Conservation (phyloP, 64 coral and sea anemone species). For the Porites lutea region DNA sequence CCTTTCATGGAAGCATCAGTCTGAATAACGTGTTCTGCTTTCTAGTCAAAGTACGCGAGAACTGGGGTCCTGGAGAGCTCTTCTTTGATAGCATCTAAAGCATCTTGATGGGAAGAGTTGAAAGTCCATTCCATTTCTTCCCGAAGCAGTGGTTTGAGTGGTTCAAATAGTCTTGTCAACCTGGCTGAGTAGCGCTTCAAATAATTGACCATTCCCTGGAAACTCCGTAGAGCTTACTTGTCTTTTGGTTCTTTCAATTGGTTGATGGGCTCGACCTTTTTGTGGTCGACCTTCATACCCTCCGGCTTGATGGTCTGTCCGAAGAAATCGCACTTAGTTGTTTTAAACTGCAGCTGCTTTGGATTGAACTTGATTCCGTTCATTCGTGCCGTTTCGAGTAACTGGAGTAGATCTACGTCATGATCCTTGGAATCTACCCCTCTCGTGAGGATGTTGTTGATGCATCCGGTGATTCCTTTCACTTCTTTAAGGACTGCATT, state of each 20-base stretch:
- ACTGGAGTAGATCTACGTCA: constrained; percentile 29
- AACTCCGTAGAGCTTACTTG: constrained; percentile 11
- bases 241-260: constrained; percentile 23
- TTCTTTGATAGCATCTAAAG: not conserved
- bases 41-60: not conserved
- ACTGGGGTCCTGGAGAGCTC: constrained; percentile 16
- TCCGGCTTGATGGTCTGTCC: not conserved
- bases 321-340: constrained; percentile 28
- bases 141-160: not conserved
- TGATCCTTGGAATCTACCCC: constrained; percentile 31
- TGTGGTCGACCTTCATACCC: constrained; percentile 7
- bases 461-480: constrained; percentile 34
- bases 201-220: constrained; percentile 17
- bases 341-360: constrained; percentile 36
- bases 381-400: constrained; percentile 32
- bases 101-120: constrained; percentile 4
- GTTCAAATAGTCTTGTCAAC: not conserved
- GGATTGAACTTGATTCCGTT: constrained; percentile 44
- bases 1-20: constrained; percentile 29
- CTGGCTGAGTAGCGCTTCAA: constrained; percentile 20
- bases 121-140: constrained; percentile 9
- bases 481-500: constrained; percentile 23
- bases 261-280: constrained; percentile 24
- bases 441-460: constrained; percentile 46
- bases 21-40: not conserved